Evolutionary conservation across 2,113 vertebrate genomes (phyloP), one percentile per base, ranked within the genome.

Genomic region (Centrocercus urophasianus): DNA sequence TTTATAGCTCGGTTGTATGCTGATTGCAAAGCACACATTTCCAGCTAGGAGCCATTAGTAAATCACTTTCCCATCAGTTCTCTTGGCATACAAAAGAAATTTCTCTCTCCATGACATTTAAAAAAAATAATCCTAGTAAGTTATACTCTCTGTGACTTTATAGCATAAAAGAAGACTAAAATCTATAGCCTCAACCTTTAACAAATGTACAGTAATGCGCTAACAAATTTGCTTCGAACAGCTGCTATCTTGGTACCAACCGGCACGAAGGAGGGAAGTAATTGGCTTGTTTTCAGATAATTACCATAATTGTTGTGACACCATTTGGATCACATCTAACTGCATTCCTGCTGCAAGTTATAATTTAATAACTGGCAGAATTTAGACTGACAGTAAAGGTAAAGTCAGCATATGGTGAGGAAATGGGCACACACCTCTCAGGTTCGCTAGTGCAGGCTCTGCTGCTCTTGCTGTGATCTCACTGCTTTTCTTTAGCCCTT

Each of bases 251-350:
- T 74, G 93, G 93, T 88, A 96, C 96, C 93, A 95, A 97, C 90
- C 93, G 94, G 94, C 90, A 93, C 0, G 34, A 92, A 89, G 91
- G 69, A 95, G 84, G 88, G 79, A 92, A 85, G 92, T 93, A 96
- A 96, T 95, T 95, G 96, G 96, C 95, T 97, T 95, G 93, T 96
- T 94, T 96, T 96, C 95, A 97, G 95, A 88, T 95, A 96, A 96
- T 94, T 95, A 96, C 86, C 96, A 95, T 97, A 96, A 96, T 94
- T 94, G 89, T 93, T 92, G 95, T 94, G 95, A 96, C 95, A 96
- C 93, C 91, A 85, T 95, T 96, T 94, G 95, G 95, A 96, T 95
- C 95, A 79, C 95, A 95, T 94, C 86, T 93, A 92, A 88, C 94
- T 85, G 90, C 1, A 3, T 92, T 96, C 77, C 92, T 95, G 86